phyloP scores from a whole-genome alignment of 2,797 vertebrate species.

The Hirundo rustica region DNA sequence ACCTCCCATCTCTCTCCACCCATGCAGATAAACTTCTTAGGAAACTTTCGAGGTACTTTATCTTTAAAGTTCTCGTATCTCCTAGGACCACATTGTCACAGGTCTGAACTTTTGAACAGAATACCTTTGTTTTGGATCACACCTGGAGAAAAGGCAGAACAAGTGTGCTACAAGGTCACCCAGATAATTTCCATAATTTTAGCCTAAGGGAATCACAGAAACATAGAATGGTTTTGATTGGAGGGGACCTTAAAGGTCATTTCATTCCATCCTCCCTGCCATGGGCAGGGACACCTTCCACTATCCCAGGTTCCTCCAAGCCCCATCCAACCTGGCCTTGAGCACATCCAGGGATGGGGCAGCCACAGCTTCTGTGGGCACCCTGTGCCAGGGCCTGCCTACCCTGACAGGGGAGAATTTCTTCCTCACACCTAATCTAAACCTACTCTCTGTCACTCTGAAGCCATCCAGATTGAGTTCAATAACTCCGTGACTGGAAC shows the following conservation, averaged over 20 bases:
- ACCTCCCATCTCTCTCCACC: not conserved
- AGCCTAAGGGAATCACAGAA: not conserved
- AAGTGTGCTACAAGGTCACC: not conserved
- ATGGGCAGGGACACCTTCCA: not conserved
- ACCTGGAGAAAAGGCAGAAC: not conserved
- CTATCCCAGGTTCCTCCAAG: rapidly evolving
- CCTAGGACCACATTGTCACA: not conserved
- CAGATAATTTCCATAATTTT: not conserved
- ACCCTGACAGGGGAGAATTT: not conserved
- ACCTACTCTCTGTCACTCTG: not conserved
- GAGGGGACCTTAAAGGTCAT: not conserved
- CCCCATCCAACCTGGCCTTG: not conserved
- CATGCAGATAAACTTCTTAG: not conserved
- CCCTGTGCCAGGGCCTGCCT: not conserved
- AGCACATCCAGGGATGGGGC: not conserved
- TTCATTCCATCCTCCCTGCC: not conserved
- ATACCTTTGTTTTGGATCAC: not conserved
- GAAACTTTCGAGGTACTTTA: not conserved
- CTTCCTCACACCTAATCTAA: not conserved
- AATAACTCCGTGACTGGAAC: not conserved
- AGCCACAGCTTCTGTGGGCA: not conserved
- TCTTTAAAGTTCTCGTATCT: not conserved
- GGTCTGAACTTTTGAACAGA: not conserved
- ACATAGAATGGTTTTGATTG: not conserved
- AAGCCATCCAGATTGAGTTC: not conserved